These are phyloP conservation scores for Linyphia triangularis DNA, from an alignment of 2,888 invertebrate species.

Conservation along the genomic window DNA sequence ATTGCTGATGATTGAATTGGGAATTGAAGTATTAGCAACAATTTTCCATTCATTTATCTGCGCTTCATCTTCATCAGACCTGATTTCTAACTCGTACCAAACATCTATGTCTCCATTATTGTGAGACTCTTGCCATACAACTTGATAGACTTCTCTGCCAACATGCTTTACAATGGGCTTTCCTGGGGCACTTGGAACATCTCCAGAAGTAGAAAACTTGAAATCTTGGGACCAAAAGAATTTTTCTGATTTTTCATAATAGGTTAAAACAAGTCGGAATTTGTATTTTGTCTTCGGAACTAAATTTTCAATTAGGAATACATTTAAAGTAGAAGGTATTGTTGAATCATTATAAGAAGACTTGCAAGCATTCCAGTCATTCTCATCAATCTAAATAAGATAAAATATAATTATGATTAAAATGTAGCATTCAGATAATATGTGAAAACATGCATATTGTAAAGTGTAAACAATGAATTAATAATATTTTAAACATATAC, in stretches of 20 bases:
- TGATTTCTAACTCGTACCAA: constrained; percentile 81
- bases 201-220: constrained; percentile 85
- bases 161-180: constrained; percentile 87
- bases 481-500: no score
- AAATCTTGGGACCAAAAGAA: constrained; percentile 88
- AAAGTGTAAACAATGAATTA: no score
- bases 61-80: constrained; percentile 80
- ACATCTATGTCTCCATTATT: constrained; percentile 75
- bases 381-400: not conserved
- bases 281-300: constrained; percentile 88
- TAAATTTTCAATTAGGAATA: constrained; percentile 80
- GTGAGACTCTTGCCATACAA: constrained; percentile 86
- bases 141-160: constrained; percentile 86
- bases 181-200: constrained; percentile 88
- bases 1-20: constrained; percentile 89
- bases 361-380: constrained; percentile 1
- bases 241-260: constrained; percentile 82
- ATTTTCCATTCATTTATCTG: constrained; percentile 77
- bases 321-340: constrained; percentile 46
- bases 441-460: no score
- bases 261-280: constrained; percentile 85
- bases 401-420: not conserved
- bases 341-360: constrained; percentile 6
- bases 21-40: constrained; percentile 82
- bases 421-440: no score